Conservation (phyloP, 92 coral and sea anemone species). For the Siderastrea siderea region DNA sequence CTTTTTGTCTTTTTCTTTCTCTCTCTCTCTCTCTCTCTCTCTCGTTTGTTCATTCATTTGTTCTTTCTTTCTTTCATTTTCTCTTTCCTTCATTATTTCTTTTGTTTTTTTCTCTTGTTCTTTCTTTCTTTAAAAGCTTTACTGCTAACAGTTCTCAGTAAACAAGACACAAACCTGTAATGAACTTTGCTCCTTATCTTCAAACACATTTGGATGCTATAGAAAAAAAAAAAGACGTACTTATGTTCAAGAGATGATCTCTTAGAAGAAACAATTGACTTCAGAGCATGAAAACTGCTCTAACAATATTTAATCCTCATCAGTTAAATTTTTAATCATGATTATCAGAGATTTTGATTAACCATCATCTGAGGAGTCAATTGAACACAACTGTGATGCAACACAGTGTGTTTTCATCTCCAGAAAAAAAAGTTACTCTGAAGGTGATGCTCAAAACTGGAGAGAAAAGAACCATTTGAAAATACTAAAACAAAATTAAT, state of each 20-base stretch:
- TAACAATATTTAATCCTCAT: slow-evolving; percentile 5
- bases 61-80: no score
- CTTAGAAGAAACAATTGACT: not conserved
- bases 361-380: slow-evolving; percentile 25
- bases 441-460: no score
- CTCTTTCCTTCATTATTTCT: no score
- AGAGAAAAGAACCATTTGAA: no score
- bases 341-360: slow-evolving; percentile 26
- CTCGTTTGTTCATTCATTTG: no score
- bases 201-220: slow-evolving; percentile 77
- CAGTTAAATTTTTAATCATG: slow-evolving; percentile 13
- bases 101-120: no score
- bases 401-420: not conserved
- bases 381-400: not conserved
- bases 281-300: not conserved
- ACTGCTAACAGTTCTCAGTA: not conserved
- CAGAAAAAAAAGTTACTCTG: no score
- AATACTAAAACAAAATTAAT: no score
- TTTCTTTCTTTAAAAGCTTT: not conserved
- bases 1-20: no score
- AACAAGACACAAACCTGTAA: slow-evolving; percentile 32
- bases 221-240: not conserved
- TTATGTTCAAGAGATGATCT: not conserved
- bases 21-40: no score
- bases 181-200: slow-evolving; percentile 62